Percentiles rank a stretch among this genome's conserved stretches.
Evolutionary conservation across 2,888 invertebrate species (phyloP).

Genomic region (Ypsolopha scabrella): DNA sequence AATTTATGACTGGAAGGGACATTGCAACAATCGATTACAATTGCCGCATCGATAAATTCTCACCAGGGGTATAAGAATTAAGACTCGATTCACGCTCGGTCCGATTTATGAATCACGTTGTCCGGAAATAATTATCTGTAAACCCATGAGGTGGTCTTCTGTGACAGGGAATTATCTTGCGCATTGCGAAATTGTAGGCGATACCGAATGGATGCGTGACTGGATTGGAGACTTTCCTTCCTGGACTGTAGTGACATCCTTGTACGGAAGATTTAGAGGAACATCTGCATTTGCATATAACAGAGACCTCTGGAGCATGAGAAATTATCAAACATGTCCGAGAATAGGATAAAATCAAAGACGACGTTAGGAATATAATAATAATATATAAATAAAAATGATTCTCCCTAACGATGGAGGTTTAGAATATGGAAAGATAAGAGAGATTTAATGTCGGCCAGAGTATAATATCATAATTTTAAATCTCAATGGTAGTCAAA

Average conservation of each 20-base stretch:
- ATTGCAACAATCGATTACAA: conserved; percentile 42
- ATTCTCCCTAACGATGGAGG: too few relatives aligned
- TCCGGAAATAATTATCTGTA: conserved; percentile 4
- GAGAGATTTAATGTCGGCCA: too few relatives aligned
- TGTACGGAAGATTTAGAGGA: neutral
- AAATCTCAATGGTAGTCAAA: too few relatives aligned
- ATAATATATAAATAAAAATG: too few relatives aligned
- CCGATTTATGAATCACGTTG: conserved; percentile 33
- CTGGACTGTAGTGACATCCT: conserved; percentile 13
- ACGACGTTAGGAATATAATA: too few relatives aligned
- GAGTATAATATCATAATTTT: too few relatives aligned
- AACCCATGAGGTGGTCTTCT: conserved; percentile 17
- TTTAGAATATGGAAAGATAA: too few relatives aligned
- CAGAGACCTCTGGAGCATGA: too few relatives aligned
- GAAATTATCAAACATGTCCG: too few relatives aligned
- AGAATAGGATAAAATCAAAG: too few relatives aligned
- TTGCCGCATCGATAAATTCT: conserved; percentile 34
- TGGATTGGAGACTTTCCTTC: conserved; percentile 30
- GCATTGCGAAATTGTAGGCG: conserved; percentile 31
- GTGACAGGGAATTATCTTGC: conserved; percentile 36
- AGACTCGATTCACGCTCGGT: conserved; percentile 33
- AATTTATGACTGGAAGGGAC: conserved; percentile 35
- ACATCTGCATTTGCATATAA: neutral
- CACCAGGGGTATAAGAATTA: conserved; percentile 28
- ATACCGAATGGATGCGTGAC: conserved; percentile 33